Evolutionary conservation across 2,888 invertebrate species (phyloP), one percentile per base, ranked within the genome.

Genomic region (Blastobasis lacticolella): DNA sequence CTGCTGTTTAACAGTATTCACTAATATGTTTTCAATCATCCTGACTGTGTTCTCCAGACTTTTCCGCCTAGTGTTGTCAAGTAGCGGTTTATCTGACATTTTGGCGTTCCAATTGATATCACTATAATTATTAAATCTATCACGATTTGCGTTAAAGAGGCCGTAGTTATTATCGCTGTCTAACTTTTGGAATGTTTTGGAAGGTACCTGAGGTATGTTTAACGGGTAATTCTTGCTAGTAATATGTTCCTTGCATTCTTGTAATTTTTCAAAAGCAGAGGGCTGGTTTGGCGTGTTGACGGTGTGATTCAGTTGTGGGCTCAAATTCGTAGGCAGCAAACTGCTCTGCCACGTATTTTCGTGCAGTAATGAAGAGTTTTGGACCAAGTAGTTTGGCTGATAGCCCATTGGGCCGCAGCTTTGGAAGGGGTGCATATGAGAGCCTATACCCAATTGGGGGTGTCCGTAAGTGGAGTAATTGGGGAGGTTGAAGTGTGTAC

Each of bases 1-100:
- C 23, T 23, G 23, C 23, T 42, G 9, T 9, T 8, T 42, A 7
- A 10, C 9, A 5, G 68, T 69, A 45, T 72, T 73, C 10, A 72
- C 76, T 38, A 82, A 60, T 23, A 83, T 78, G 49, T 80, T 75
- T 58, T 84, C 84, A 51, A 84, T 82, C 51, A 83, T 58, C 57
- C 73, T 77, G 0, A 84, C 80, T 0, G 83, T 83, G 40, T 81
- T 79, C 56, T 82, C 83, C 38, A 84, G 66, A 51, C 81, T 82
- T 63, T 77, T 71, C 9, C 81, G 63, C 52, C 77, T 69, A 1
- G 66, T 69, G 40, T 69, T 64, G n/a, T 70, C 69, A 0, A 69
- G 49, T 38, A 60, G 54, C 4, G 63, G 41, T 45, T 52, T 61
- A 45, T 68, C 70, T 55, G 2, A 62, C 42, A 51, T 59, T 67